phyloP scores from a whole-genome alignment of 2,888 invertebrate genomes.

The Caenorhabditis becei region DNA sequence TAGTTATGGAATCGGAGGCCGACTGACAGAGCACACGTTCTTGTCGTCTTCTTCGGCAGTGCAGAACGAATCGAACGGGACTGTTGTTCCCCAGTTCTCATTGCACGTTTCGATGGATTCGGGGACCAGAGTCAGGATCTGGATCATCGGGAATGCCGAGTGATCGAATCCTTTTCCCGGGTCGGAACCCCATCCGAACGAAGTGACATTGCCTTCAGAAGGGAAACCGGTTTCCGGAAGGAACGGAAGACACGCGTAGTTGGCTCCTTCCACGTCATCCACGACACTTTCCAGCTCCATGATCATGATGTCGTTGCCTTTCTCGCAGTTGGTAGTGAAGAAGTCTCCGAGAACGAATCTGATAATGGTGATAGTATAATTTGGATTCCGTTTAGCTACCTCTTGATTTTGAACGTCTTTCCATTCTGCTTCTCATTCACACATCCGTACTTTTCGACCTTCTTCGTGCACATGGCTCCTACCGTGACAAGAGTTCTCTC shows the following conservation, averaged over 20 bases:
- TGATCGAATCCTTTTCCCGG: slow-evolving; percentile 45
- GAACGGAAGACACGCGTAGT: slow-evolving; percentile 55
- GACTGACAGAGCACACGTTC: slow-evolving; percentile 54
- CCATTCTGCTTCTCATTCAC: slow-evolving; percentile 46
- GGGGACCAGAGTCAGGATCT: slow-evolving; percentile 23
- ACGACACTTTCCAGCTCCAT: slow-evolving; percentile 39
- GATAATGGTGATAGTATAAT: too few species aligned
- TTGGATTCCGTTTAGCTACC: too few species aligned
- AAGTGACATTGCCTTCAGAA: slow-evolving; percentile 23
- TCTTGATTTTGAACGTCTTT: slow-evolving; percentile 28
- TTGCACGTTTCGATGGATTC: slow-evolving; percentile 35
- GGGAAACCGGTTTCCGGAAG: neutral
- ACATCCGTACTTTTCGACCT: slow-evolving; percentile 30
- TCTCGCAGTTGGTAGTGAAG: slow-evolving; percentile 35
- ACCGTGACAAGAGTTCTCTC: slow-evolving; percentile 35
- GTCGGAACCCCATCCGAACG: slow-evolving; percentile 61
- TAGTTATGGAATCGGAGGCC: neutral
- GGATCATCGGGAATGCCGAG: slow-evolving; percentile 45
- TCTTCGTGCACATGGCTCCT: slow-evolving; percentile 48
- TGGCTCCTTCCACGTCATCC: slow-evolving; percentile 29
- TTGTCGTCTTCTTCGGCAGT: slow-evolving; percentile 53
- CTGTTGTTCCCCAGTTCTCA: slow-evolving; percentile 40
- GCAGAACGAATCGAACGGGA: slow-evolving; percentile 52
- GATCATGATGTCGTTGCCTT: slow-evolving; percentile 56
- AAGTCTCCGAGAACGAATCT: slow-evolving; percentile 48